Evolutionary conservation across 2,888 invertebrate genomes (phyloP).

Genomic region (Heliconius charithonia): DNA sequence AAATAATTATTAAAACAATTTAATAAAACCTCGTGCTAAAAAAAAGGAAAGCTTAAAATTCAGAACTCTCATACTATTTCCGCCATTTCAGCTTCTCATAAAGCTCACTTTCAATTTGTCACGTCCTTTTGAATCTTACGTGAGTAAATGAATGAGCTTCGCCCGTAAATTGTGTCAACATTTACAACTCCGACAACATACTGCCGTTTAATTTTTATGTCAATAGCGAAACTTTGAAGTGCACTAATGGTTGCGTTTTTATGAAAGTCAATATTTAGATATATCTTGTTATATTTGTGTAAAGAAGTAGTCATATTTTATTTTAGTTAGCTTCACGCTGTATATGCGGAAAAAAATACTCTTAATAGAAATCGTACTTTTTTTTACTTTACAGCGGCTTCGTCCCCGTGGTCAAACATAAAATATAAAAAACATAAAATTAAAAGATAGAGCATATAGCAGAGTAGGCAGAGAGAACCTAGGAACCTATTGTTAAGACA

Average conservation of each 20-base stretch:
- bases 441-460: too few relatives aligned
- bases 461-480: too few relatives aligned
- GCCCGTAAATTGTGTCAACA: constrained; percentile 7
- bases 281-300: too few relatives aligned
- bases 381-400: too few relatives aligned
- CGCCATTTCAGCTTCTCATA: not conserved
- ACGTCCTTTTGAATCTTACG: constrained; percentile 10
- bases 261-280: too few relatives aligned
- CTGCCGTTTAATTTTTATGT: not conserved
- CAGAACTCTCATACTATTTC: not conserved
- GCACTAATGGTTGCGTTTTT: not conserved
- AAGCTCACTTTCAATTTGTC: constrained; percentile 8
- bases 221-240: not conserved
- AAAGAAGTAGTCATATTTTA: too few relatives aligned
- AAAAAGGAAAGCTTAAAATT: not conserved
- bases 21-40: not conserved
- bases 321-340: too few relatives aligned
- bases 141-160: not conserved
- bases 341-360: too few relatives aligned
- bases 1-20: not conserved
- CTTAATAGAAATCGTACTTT: too few relatives aligned
- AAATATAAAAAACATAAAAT: too few relatives aligned
- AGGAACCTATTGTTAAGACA: too few relatives aligned
- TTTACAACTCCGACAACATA: not conserved
- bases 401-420: too few relatives aligned